Percentiles rank a stretch among this genome's conserved stretches.
These are phyloP conservation scores for Anaspis maculata DNA, from an alignment of 2,888 invertebrate genomes.

Conservation along the genomic window DNA sequence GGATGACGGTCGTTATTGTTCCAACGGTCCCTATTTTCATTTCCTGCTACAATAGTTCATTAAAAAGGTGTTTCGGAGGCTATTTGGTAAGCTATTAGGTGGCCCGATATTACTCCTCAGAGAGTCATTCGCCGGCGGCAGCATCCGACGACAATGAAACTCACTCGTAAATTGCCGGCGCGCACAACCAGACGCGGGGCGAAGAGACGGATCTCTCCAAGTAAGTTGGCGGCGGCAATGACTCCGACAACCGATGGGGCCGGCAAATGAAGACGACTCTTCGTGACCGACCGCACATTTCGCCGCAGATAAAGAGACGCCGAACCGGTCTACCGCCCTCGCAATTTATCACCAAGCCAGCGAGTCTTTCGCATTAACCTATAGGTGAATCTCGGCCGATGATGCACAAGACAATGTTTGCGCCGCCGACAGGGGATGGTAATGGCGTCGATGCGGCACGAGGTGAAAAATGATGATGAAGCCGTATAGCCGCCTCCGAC, in stretches of 20 bases:
- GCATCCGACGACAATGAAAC: slow-evolving; percentile 44
- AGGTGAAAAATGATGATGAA: slow-evolving; percentile 44
- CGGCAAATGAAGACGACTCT: slow-evolving; percentile 30
- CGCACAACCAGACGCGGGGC: slow-evolving; percentile 20
- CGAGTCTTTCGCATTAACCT: neutral
- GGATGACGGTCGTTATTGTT: slow-evolving; percentile 30
- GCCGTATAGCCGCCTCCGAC: slow-evolving; percentile 21
- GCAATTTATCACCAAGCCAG: slow-evolving; percentile 14
- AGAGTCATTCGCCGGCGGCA: slow-evolving; percentile 43
- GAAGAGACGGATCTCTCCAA: slow-evolving; percentile 4
- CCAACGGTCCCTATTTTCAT: slow-evolving; percentile 43
- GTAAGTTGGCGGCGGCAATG: no score
- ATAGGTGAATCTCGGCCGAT: neutral
- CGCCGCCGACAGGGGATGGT: no score
- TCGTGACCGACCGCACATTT: no score
- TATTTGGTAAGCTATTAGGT: slow-evolving; percentile 62
- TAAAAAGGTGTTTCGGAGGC: slow-evolving; percentile 66
- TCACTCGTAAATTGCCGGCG: slow-evolving; percentile 41
- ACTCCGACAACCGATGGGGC: slow-evolving; percentile 6
- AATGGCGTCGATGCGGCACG: slow-evolving; percentile 37
- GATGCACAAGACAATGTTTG: no score
- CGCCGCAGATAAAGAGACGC: no score
- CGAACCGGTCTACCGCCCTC: slow-evolving; percentile 25
- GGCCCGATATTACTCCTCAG: slow-evolving; percentile 47
- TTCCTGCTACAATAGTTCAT: slow-evolving; percentile 55